Evolutionary conservation across 23 tunicate species (phyloP).

Genomic region (Botrylloides violaceus): DNA sequence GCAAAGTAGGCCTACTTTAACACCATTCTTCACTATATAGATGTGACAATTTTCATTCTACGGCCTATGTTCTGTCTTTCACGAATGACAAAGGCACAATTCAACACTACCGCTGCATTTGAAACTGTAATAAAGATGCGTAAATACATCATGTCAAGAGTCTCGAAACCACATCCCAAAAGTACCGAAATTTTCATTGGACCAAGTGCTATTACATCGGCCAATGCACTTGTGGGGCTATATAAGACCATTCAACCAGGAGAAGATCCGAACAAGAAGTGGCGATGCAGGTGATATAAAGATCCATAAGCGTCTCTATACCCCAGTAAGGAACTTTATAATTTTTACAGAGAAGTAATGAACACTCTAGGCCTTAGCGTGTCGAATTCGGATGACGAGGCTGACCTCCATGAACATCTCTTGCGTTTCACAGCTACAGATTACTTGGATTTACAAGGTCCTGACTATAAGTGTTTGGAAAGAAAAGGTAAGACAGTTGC

Average conservation of each 20-base stretch:
- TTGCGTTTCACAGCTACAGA: slow-evolving; percentile 6
- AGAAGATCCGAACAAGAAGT: not conserved
- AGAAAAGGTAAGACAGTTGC: not conserved
- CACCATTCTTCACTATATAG: not conserved
- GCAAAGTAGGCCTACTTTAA: too few species aligned
- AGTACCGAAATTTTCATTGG: not conserved
- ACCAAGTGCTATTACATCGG: not conserved
- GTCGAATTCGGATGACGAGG: not conserved
- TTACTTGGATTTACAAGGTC: slow-evolving; percentile 1
- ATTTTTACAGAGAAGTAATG: slow-evolving; percentile 2
- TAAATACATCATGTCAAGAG: not conserved
- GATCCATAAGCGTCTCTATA: not conserved
- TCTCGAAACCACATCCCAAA: not conserved
- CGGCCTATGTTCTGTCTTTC: not conserved
- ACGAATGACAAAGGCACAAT: not conserved
- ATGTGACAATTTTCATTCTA: not conserved
- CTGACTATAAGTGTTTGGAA: slow-evolving; percentile 4
- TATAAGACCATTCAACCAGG: not conserved
- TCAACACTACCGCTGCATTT: not conserved
- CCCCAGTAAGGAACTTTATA: too few species aligned
- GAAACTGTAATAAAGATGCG: not conserved
- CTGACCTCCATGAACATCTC: not conserved
- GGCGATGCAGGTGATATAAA: not conserved
- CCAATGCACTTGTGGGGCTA: not conserved
- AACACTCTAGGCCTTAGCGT: not conserved